Evolutionary conservation across 2,797 vertebrate species (phyloP).

Genomic region (Pangasius mekongensis): DNA sequence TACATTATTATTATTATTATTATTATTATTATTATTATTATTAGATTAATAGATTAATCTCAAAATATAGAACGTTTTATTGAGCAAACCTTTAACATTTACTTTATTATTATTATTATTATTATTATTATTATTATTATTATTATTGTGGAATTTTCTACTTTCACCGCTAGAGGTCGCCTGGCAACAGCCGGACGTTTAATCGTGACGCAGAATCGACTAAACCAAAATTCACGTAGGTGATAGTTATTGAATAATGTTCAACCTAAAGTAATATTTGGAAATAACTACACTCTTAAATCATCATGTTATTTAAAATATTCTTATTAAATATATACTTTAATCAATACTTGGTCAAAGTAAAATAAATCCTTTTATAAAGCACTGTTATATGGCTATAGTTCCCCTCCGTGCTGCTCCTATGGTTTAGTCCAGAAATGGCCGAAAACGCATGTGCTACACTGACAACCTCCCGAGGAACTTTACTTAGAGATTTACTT

Average conservation of each 20-base stretch:
- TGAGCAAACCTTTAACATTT: not conserved
- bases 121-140: not conserved
- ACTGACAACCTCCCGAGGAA: not conserved
- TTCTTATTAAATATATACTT: accelerated
- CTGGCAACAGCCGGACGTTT: not conserved
- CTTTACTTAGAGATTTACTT: too few species aligned
- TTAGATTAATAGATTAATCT: too few species aligned
- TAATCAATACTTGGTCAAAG: not conserved
- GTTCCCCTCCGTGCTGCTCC: not conserved
- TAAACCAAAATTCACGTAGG: not conserved
- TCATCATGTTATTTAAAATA: not conserved
- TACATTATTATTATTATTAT: too few species aligned
- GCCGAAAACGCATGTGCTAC: constrained; percentile 43
- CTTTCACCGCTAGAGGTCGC: constrained; percentile 7
- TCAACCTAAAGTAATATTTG: too few species aligned
- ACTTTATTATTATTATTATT: not conserved
- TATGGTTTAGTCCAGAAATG: constrained; percentile 64
- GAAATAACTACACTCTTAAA: not conserved
- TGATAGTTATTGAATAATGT: not conserved
- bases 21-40: not conserved
- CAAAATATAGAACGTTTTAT: too few species aligned
- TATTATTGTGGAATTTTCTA: not conserved
- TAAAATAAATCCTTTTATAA: not conserved
- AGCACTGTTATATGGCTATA: not conserved
- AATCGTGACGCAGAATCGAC: not conserved